phyloP scores from a whole-genome alignment of 1,140 invertebrate genomes.

The Monochamus saltuarius region DNA sequence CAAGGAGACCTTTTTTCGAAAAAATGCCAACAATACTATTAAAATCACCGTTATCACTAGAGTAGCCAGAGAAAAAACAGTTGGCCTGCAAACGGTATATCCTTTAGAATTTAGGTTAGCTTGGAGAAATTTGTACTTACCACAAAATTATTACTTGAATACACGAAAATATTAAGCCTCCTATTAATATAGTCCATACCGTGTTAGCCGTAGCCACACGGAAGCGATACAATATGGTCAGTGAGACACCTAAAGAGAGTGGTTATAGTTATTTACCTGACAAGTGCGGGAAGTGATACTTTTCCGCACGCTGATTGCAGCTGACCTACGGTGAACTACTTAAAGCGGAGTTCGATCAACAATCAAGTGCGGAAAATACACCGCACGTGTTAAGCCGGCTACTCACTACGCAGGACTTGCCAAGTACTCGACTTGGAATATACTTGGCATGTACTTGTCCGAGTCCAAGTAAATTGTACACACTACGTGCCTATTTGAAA shows the following conservation, averaged over 20 bases:
- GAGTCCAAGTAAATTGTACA: too few relatives aligned
- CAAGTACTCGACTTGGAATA: too few relatives aligned
- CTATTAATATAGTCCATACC: conserved; percentile 8
- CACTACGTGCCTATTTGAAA: too few relatives aligned
- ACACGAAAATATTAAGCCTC: conserved; percentile 2
- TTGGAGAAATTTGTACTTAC: conserved; percentile 8
- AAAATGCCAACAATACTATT: conserved; percentile 52
- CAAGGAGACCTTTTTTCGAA: conserved; percentile 64
- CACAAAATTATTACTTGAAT: not conserved
- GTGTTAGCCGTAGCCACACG: conserved; percentile 6
- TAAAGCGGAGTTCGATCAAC: too few relatives aligned
- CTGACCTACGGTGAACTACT: too few relatives aligned
- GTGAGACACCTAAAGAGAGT: conserved; percentile 12
- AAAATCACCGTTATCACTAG: conserved; percentile 64
- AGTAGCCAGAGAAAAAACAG: conserved; percentile 39
- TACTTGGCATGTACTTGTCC: too few relatives aligned
- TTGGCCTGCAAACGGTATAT: not conserved
- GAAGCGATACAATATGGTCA: conserved; percentile 8
- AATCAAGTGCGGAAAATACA: too few relatives aligned
- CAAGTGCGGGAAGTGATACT: too few relatives aligned
- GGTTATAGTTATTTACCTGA: too few relatives aligned
- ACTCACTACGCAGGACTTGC: too few relatives aligned
- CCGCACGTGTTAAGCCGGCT: too few relatives aligned
- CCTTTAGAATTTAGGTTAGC: not conserved
- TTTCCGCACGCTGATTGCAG: too few relatives aligned